A percentile compares a stretch with the other conserved stretches of the same genome.
phyloP scores from a whole-genome alignment of 2,888 invertebrate species.

The Hypolimnas misippus region DNA sequence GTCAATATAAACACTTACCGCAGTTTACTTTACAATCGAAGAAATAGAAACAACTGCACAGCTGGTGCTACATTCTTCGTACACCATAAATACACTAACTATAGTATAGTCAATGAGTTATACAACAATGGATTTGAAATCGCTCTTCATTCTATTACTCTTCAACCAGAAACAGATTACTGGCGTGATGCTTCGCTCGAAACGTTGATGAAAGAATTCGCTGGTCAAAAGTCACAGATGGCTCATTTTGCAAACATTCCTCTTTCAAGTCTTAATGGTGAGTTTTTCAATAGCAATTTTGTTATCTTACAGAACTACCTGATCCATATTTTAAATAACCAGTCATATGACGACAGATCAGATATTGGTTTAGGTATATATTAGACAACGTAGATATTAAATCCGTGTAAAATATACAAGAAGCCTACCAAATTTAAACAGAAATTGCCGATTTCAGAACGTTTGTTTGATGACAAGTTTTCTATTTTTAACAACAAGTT shows the following conservation, averaged over 20 bases:
- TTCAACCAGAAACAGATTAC: conserved; percentile 79
- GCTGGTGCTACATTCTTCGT: conserved; percentile 88
- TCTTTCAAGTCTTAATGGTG: conserved; percentile 61
- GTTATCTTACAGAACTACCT: too few species aligned
- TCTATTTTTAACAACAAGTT: too few species aligned
- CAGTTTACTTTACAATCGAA: conserved; percentile 73
- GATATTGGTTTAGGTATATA: too few species aligned
- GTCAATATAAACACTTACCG: conserved; percentile 82
- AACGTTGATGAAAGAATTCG: conserved; percentile 82
- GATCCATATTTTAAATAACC: too few species aligned
- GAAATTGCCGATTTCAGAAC: too few species aligned
- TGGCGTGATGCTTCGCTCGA: conserved; percentile 83
- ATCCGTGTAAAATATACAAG: too few species aligned
- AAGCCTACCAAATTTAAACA: too few species aligned
- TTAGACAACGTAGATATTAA: too few species aligned
- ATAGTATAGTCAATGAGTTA: conserved; percentile 84
- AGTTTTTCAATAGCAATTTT: background rate
- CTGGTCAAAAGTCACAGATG: conserved; percentile 81
- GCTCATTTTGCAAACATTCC: conserved; percentile 82
- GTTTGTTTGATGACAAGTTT: too few species aligned
- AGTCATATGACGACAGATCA: too few species aligned
- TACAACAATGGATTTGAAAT: conserved; percentile 86
- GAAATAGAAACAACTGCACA: conserved; percentile 85
- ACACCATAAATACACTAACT: conserved; percentile 89
- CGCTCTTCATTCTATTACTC: conserved; percentile 87